phyloP scores from a whole-genome alignment of 2,797 vertebrate species.

The Jordanella pulchra region DNA sequence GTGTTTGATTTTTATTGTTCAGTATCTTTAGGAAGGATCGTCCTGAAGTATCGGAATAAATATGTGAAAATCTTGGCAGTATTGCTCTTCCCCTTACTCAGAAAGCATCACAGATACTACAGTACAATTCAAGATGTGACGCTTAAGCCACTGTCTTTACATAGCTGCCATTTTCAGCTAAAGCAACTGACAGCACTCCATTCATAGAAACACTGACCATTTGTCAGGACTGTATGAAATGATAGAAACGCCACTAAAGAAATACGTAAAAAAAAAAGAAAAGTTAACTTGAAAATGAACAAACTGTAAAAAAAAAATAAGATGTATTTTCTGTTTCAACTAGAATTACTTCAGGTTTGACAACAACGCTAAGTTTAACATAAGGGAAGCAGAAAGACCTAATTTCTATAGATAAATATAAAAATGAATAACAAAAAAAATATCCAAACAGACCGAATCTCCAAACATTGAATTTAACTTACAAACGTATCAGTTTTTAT shows the following conservation, averaged over 20 bases:
- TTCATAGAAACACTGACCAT: background rate
- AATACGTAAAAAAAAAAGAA: background rate
- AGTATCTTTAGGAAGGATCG: constrained; percentile 5
- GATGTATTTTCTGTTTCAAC: background rate
- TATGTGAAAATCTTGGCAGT: constrained; percentile 20
- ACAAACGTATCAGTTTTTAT: background rate
- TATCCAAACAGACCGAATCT: background rate
- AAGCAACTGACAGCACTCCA: background rate
- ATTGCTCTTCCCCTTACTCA: constrained; percentile 11
- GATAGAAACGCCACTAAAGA: background rate
- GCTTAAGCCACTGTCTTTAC: background rate
- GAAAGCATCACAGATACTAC: constrained; percentile 8
- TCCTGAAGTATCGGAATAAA: constrained; percentile 29
- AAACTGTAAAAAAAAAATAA: background rate
- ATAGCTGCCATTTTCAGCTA: background rate
- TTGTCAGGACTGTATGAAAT: background rate
- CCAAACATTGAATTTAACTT: background rate
- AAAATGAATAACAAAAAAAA: background rate
- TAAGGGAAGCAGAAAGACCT: background rate
- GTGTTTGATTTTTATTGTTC: background rate
- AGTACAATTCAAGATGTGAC: constrained; percentile 11
- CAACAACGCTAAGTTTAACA: background rate
- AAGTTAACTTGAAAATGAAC: background rate
- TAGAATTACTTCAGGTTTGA: background rate
- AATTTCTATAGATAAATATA: background rate